phyloP scores from a whole-genome alignment of 1,140 invertebrate genomes.

The Pseudomyrmex gracilis region DNA sequence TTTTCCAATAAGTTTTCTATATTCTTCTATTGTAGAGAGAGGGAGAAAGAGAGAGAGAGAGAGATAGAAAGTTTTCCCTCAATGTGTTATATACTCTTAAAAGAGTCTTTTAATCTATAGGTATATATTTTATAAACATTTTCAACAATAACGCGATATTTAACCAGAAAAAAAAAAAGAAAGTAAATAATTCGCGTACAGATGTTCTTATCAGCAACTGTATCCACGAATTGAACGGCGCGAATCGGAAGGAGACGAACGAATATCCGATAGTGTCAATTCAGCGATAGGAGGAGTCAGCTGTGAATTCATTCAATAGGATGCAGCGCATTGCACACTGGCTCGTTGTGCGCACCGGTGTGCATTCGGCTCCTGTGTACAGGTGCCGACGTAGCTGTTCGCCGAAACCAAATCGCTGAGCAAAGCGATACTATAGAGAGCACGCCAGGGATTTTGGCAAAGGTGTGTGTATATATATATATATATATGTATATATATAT shows the following conservation, averaged over 20 bases:
- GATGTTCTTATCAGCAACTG: slow-evolving; percentile 29
- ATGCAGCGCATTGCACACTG: slow-evolving; percentile 22
- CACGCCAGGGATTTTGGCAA: slow-evolving; percentile 1
- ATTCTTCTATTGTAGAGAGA: not conserved
- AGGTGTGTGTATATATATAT: not conserved
- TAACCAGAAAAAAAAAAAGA: not conserved
- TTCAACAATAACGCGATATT: not conserved
- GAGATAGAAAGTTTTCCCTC: not conserved
- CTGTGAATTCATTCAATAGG: slow-evolving; percentile 64
- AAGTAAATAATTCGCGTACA: not conserved
- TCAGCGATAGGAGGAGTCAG: slow-evolving; percentile 58
- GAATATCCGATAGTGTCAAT: slow-evolving; percentile 37
- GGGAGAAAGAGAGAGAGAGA: no score
- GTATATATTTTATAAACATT: not conserved
- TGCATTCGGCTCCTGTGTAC: slow-evolving; percentile 30
- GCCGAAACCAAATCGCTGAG: slow-evolving; percentile 66
- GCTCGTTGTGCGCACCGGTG: slow-evolving; percentile 57
- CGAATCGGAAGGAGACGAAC: slow-evolving; percentile 41
- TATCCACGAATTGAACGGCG: slow-evolving; percentile 10
- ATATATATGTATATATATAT: slow-evolving; percentile 3
- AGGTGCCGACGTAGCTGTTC: slow-evolving; percentile 68
- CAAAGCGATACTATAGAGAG: slow-evolving; percentile 57
- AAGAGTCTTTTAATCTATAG: not conserved
- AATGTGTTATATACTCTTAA: not conserved
- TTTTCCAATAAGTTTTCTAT: not conserved